Conservation (phyloP, 1,140 invertebrate species). For the Procambarus clarkii region DNA sequence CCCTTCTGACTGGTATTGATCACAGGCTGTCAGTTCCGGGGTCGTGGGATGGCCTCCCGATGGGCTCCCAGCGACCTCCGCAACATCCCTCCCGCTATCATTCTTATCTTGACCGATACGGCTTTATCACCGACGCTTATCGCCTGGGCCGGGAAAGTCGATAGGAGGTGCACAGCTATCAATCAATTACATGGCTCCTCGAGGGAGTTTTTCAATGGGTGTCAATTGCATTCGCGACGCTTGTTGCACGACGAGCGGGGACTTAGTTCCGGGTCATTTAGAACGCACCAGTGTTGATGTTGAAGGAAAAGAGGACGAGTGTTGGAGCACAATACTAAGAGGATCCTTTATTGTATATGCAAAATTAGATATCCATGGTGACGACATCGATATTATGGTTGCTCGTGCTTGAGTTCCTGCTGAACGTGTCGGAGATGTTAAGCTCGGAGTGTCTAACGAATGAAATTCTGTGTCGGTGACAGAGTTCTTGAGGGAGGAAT, state of each 20-base stretch:
- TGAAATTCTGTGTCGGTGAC: no score
- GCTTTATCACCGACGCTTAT: slow-evolving; percentile 57
- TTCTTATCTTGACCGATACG: slow-evolving; percentile 61
- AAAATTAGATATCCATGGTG: not conserved
- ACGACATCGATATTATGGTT: not conserved
- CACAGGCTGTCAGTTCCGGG: slow-evolving; percentile 2
- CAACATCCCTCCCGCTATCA: slow-evolving; percentile 34
- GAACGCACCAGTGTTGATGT: slow-evolving; percentile 7
- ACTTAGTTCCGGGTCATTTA: slow-evolving; percentile 60
- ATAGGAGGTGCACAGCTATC: slow-evolving; percentile 38
- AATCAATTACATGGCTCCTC: slow-evolving; percentile 50
- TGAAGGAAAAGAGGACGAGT: not conserved
- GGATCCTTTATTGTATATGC: not conserved
- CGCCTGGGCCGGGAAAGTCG: slow-evolving; percentile 40
- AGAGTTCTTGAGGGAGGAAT: no score
- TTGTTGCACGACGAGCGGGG: slow-evolving; percentile 43
- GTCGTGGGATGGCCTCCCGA: not conserved
- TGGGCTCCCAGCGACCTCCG: slow-evolving; percentile 22
- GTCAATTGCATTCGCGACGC: slow-evolving; percentile 60
- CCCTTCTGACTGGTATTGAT: slow-evolving; percentile 19
- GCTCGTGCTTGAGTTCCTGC: not conserved
- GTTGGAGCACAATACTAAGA: not conserved
- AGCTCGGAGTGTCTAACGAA: no score
- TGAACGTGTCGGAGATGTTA: no score
- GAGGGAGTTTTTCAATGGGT: slow-evolving; percentile 61